These are phyloP conservation scores for Dynastes maya DNA, from an alignment of 2,888 invertebrate genomes.

Conservation along the genomic window DNA sequence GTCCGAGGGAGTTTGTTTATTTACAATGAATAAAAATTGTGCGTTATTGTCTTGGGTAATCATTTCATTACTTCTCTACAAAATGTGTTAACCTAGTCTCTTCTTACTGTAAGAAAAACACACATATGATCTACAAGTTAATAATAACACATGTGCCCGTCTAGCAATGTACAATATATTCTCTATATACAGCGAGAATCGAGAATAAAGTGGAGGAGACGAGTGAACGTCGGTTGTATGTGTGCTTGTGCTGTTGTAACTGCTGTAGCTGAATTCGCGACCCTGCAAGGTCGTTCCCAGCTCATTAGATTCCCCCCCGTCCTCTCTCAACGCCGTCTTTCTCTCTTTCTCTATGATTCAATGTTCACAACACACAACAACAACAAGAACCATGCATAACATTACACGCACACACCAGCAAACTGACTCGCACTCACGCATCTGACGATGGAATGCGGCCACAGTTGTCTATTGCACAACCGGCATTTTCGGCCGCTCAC, in stretches of 20 bases:
- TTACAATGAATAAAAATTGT: too few relatives aligned
- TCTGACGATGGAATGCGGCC: constrained; percentile 43
- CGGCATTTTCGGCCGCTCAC: constrained; percentile 37
- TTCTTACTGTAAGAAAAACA: neutral
- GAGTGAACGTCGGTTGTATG: constrained; percentile 67
- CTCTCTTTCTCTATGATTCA: constrained; percentile 74
- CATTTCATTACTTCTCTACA: neutral
- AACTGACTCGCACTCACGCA: constrained; percentile 20
- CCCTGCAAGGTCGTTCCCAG: constrained; percentile 73
- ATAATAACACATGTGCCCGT: constrained; percentile 6
- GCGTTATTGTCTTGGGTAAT: too few relatives aligned
- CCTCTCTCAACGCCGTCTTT: constrained; percentile 2
- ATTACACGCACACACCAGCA: constrained; percentile 13
- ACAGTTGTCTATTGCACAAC: constrained; percentile 45
- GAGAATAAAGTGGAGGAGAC: constrained; percentile 20
- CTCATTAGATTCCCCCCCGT: constrained; percentile 68
- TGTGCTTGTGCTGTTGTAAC: constrained; percentile 13
- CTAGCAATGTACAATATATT: neutral
- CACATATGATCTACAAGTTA: neutral
- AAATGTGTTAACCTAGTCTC: constrained; percentile 10
- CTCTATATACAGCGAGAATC: neutral
- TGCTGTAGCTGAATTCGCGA: constrained; percentile 69
- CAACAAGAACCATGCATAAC: constrained; percentile 71
- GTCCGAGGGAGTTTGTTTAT: too few relatives aligned
- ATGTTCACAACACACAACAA: constrained; percentile 73